Evolutionary conservation across 2,888 invertebrate genomes (phyloP).

Genomic region (Drosophila algonquin): DNA sequence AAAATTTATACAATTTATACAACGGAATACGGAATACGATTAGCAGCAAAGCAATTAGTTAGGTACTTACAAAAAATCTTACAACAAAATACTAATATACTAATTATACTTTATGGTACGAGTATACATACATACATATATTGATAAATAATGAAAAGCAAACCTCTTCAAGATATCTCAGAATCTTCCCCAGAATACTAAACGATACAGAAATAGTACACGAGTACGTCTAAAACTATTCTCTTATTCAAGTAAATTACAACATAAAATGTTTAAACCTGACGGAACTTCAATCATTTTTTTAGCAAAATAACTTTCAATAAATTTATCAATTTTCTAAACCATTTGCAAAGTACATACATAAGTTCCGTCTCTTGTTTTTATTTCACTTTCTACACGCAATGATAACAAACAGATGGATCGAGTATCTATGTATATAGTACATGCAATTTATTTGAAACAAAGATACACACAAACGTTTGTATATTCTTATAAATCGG

Average conservation of each 20-base stretch:
- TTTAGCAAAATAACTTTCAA: constrained; percentile 54
- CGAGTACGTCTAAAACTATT: constrained; percentile 50
- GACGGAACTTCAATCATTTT: constrained; percentile 75
- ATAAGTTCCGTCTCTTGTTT: background rate
- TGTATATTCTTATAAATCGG: background rate
- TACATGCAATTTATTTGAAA: constrained; percentile 25
- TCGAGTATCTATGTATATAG: background rate
- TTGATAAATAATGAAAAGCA: constrained; percentile 30
- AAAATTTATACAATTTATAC: constrained; percentile 66
- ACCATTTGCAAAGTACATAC: constrained; percentile 41
- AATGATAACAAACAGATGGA: background rate
- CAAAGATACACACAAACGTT: background rate
- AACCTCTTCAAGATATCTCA: constrained; percentile 62
- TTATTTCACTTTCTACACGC: background rate
- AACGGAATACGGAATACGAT: constrained; percentile 35
- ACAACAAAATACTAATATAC: constrained; percentile 26
- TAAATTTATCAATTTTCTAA: constrained; percentile 60
- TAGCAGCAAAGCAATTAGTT: constrained; percentile 55
- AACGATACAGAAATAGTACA: constrained; percentile 31
- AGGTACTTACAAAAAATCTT: constrained; percentile 65
- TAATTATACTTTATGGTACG: background rate
- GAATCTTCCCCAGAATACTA: constrained; percentile 59
- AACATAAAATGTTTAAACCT: constrained; percentile 53
- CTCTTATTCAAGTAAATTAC: constrained; percentile 52
- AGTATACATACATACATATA: background rate